Evolutionary conservation across 1,140 invertebrate genomes (phyloP).

Genomic region (Zaprionus ornatus): DNA sequence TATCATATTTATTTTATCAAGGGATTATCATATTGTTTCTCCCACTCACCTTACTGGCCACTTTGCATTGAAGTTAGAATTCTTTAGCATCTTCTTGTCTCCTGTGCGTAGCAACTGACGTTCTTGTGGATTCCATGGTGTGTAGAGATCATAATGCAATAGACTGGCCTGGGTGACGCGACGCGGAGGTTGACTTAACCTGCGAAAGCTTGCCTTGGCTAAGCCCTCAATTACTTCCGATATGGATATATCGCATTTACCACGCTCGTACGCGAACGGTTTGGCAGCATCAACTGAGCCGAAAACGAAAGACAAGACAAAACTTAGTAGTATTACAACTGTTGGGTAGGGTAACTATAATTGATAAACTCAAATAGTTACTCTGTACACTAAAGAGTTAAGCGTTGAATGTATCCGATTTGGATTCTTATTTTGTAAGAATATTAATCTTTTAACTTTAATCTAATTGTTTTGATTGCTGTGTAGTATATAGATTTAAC

Average conservation of each 20-base stretch:
- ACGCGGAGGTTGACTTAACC: constrained; percentile 12
- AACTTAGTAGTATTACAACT: not conserved
- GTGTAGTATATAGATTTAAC: not conserved
- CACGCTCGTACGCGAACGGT: constrained; percentile 63
- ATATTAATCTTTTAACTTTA: too few relatives aligned
- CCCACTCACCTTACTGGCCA: constrained; percentile 71
- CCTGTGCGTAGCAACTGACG: constrained; percentile 57
- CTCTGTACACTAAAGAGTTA: not conserved
- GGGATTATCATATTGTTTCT: not conserved
- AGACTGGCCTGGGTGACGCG: constrained; percentile 37
- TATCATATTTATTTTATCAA: not conserved
- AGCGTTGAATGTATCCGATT: not conserved
- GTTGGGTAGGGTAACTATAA: not conserved
- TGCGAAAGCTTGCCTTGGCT: constrained; percentile 44
- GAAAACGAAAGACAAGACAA: constrained; percentile 9
- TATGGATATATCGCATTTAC: constrained; percentile 68
- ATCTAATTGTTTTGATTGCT: too few relatives aligned
- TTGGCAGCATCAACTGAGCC: constrained; percentile 17
- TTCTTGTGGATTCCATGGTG: constrained; percentile 60
- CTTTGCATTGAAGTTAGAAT: constrained; percentile 79
- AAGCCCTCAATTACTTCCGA: constrained; percentile 53
- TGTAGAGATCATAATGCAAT: constrained; percentile 75
- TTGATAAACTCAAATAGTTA: not conserved
- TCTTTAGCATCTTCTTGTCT: constrained; percentile 49
- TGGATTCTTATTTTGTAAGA: not conserved